Conservation (phyloP, 2,113 vertebrate species). For the Podiceps cristatus region DNA sequence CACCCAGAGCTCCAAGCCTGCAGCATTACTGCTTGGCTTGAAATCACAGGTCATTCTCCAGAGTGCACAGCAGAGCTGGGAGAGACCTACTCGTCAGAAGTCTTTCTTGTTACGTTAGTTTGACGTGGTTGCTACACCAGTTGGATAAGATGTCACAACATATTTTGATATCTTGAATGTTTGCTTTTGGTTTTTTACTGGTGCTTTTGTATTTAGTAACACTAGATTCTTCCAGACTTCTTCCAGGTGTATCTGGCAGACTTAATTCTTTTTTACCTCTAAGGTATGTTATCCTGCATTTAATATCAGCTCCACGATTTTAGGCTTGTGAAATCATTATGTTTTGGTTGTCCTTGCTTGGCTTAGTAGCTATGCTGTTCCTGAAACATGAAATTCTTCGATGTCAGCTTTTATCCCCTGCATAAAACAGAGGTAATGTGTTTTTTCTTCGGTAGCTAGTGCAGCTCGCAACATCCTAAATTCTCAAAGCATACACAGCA, state of each 20-base stretch:
- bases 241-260: background rate
- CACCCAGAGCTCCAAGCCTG: background rate
- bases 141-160: background rate
- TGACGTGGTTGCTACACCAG: accelerated
- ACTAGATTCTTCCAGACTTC: background rate
- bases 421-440: background rate
- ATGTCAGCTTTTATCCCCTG: background rate
- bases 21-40: background rate
- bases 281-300: background rate
- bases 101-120: background rate
- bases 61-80: background rate
- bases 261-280: background rate
- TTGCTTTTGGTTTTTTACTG: background rate
- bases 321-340: background rate
- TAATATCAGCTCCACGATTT: background rate
- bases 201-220: background rate
- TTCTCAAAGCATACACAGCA: background rate
- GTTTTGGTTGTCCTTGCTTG: background rate
- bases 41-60: background rate
- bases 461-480: background rate
- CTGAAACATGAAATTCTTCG: background rate
- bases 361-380: background rate
- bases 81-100: background rate
- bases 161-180: background rate
- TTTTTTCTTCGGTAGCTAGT: background rate